Conservation (phyloP, 2,888 invertebrate genomes). For the Bruchidius siliquastri region DNA sequence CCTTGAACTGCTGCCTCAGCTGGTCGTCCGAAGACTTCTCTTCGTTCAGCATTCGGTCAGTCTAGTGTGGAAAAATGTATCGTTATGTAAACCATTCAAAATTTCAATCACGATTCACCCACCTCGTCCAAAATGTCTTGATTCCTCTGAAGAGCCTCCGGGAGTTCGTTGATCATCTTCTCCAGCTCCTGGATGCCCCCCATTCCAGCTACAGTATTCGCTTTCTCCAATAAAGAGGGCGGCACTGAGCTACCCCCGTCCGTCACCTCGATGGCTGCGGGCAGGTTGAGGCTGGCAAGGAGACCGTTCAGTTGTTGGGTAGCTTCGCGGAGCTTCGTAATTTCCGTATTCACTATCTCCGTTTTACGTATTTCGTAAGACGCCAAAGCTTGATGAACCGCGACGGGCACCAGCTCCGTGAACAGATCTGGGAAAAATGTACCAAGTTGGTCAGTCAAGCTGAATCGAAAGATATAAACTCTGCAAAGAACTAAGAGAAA, state of each 20-base stretch:
- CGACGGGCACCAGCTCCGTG: constrained; percentile 27
- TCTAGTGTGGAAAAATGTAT: constrained; percentile 41
- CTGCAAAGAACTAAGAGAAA: too few species aligned
- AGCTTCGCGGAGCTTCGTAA: constrained; percentile 80
- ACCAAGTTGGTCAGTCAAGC: too few species aligned
- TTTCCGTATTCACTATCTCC: constrained; percentile 82
- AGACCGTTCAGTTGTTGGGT: constrained; percentile 84
- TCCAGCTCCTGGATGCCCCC: constrained; percentile 75
- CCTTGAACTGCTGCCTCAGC: constrained; percentile 84
- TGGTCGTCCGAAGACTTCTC: constrained; percentile 88
- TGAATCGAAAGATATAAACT: too few species aligned
- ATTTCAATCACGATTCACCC: constrained; percentile 16
- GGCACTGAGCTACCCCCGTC: constrained; percentile 72
- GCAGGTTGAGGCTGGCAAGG: constrained; percentile 89
- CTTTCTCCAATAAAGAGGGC: constrained; percentile 82
- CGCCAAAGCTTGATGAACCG: constrained; percentile 84
- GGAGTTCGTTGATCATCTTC: constrained; percentile 77
- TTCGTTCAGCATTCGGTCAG: constrained; percentile 79
- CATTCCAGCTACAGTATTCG: constrained; percentile 66
- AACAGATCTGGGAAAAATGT: constrained; percentile 4
- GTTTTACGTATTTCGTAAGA: constrained; percentile 80
- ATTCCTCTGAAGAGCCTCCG: constrained; percentile 86
- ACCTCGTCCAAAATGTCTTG: constrained; percentile 92
- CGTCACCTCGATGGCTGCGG: constrained; percentile 89
- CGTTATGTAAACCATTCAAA: too few species aligned